Base-by-base conservation (phyloP, 1,140 invertebrate genomes). In the Drosophila micromelanica region DNA sequence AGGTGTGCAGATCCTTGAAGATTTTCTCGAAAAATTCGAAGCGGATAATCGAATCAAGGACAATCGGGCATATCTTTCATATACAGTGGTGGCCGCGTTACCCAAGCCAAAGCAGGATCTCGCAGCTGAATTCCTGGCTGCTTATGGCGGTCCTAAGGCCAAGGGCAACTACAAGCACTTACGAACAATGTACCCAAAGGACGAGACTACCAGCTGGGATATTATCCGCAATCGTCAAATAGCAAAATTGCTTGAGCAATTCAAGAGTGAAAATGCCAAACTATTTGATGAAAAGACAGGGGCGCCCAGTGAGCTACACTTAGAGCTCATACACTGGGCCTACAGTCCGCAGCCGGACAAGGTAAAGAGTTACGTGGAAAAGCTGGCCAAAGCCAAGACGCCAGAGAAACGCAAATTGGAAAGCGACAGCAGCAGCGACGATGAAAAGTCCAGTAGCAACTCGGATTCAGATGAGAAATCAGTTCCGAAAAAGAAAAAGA, bases 111-210 rank as follows among this genome's bases (percentile, higher is more conserved):
- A 91, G 45, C 76, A 92, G 15, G 87, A 92, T 38, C 38, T 93
- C 54, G 78, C 78, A 1, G 64, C 38, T 1, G 79, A 78, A 27
- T 92, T 92, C 55, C 61, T 92, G 11, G 63, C 65, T 5, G 86
- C 80, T 9, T 92, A 92, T 63, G 86, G 86, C 7, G 91, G 91
- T 4, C 37, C 76, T 13, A 93, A 92, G 37, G 94, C 94, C 6
- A 93, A 93, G 32, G 94, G 94, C 5, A 94, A 95, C 59, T 95
- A 95, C 79, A 95, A 95, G 79, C 93, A 94, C 37, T 91, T 95
- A 43, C 92, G 95, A 5, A 95, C 94, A 0, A 93, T 95, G 35
- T 76, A 91, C 5, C 93, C 93, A 59, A 92, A 91, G 27, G 92
- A 92, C 43, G 93, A 93, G 17, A 92, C 92, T 17, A 94, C 94